Conservation (phyloP, 2,113 vertebrate species). For the Panthera tigris region DNA sequence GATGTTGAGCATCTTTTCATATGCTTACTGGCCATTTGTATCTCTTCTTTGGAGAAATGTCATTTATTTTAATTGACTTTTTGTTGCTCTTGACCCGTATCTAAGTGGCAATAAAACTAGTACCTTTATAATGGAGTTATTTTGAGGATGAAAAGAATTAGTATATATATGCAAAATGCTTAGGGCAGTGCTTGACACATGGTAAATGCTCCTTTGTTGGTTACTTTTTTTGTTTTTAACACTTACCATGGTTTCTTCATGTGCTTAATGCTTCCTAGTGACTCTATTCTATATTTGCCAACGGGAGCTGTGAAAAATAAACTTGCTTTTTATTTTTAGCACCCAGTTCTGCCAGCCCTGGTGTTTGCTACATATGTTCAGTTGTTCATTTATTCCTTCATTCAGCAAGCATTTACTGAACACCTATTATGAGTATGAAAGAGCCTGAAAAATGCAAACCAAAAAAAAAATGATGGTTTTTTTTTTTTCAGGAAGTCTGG, state of each 20-base stretch:
- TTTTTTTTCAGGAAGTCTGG: neutral
- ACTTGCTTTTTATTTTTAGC: neutral
- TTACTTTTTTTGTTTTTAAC: neutral
- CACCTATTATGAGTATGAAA: neutral
- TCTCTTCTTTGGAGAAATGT: neutral
- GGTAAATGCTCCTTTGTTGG: neutral
- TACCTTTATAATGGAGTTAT: neutral
- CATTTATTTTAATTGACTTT: neutral
- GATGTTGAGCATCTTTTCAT: neutral
- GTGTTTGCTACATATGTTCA: neutral
- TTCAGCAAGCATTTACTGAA: neutral
- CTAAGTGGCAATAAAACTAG: neutral
- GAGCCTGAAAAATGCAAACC: neutral
- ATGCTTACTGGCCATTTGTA: neutral
- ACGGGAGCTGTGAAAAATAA: neutral
- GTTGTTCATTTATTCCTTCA: neutral
- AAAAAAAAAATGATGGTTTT: neutral
- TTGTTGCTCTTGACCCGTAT: neutral
- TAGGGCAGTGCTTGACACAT: neutral
- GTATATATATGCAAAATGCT: neutral
- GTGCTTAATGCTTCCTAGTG: neutral
- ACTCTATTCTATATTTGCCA: neutral
- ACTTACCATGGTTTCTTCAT: neutral
- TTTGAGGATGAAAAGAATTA: neutral
- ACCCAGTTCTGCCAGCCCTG: neutral